Conservation (phyloP, 1,140 invertebrate species). For the Acyrthosiphon pisum region DNA sequence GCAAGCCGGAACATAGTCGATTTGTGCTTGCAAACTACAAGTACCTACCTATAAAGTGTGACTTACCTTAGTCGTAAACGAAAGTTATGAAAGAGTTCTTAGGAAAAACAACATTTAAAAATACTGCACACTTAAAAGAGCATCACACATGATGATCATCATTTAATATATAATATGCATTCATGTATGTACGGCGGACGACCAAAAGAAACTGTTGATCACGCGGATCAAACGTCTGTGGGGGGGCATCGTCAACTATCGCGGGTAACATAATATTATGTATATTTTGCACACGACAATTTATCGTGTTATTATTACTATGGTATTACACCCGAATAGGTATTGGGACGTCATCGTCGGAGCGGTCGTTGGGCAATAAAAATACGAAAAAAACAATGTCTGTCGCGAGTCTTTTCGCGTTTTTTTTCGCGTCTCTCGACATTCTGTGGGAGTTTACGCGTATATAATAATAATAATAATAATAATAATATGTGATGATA, state of each 20-base stretch:
- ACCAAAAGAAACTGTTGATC: background rate
- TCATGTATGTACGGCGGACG: background rate
- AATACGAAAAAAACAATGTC: background rate
- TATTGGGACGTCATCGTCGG: background rate
- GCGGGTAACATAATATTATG: background rate
- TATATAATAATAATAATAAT: background rate
- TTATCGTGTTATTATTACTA: background rate
- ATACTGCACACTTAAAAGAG: background rate
- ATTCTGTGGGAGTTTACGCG: constrained; percentile 24
- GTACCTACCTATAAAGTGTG: background rate
- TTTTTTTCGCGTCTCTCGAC: background rate
- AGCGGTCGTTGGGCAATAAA: background rate
- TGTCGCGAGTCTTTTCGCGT: background rate
- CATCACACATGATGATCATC: too few species aligned
- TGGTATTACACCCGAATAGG: background rate
- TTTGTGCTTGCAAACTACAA: background rate
- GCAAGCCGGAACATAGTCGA: too few species aligned
- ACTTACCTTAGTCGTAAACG: background rate
- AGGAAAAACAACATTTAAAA: background rate
- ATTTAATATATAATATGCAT: too few species aligned
- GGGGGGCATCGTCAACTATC: background rate
- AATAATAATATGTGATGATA: background rate
- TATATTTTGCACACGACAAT: background rate
- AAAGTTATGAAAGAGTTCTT: background rate
- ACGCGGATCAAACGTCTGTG: background rate